Evolutionary conservation across 1,140 invertebrate species (phyloP).

Genomic region (Scaptomyza montana): DNA sequence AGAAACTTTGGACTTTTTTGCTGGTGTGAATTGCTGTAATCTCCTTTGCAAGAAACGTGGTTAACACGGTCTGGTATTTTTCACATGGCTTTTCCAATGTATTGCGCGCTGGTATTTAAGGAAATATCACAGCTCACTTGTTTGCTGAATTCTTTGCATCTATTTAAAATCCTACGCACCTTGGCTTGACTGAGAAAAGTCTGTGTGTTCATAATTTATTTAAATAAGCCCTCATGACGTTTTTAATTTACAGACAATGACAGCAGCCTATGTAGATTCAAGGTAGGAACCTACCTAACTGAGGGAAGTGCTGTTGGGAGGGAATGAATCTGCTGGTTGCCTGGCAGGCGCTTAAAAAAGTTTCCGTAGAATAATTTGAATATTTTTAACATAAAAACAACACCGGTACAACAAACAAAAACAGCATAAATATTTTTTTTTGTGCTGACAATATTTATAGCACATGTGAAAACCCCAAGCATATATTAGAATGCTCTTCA

Average conservation of each 20-base stretch:
- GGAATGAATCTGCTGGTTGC: slow-evolving; percentile 17
- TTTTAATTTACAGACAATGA: slow-evolving; percentile 82
- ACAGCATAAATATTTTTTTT: slow-evolving; percentile 22
- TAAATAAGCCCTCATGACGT: slow-evolving; percentile 81
- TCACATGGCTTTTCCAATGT: slow-evolving; percentile 72
- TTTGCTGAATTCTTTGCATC: slow-evolving; percentile 74
- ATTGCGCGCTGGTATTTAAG: slow-evolving; percentile 41
- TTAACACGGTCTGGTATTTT: slow-evolving; percentile 54
- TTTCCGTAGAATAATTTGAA: slow-evolving; percentile 70
- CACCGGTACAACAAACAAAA: slow-evolving; percentile 65
- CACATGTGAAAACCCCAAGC: background rate
- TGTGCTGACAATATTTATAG: slow-evolving; percentile 28
- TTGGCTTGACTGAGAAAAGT: slow-evolving; percentile 10
- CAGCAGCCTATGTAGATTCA: slow-evolving; percentile 20
- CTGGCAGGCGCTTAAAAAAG: slow-evolving; percentile 39
- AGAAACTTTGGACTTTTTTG: slow-evolving; percentile 46
- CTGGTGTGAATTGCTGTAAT: slow-evolving; percentile 55
- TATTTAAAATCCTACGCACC: slow-evolving; percentile 63
- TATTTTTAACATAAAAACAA: slow-evolving; percentile 79
- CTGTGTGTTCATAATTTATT: slow-evolving; percentile 73
- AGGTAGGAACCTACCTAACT: background rate
- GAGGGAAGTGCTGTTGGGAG: background rate
- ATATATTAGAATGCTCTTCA: slow-evolving; percentile 18
- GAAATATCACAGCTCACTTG: slow-evolving; percentile 70
- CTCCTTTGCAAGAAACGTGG: slow-evolving; percentile 70